Evolutionary conservation across 53 echinoderm and acorn worm genomes (phyloP).

Genomic region (Luidia sarsii): DNA sequence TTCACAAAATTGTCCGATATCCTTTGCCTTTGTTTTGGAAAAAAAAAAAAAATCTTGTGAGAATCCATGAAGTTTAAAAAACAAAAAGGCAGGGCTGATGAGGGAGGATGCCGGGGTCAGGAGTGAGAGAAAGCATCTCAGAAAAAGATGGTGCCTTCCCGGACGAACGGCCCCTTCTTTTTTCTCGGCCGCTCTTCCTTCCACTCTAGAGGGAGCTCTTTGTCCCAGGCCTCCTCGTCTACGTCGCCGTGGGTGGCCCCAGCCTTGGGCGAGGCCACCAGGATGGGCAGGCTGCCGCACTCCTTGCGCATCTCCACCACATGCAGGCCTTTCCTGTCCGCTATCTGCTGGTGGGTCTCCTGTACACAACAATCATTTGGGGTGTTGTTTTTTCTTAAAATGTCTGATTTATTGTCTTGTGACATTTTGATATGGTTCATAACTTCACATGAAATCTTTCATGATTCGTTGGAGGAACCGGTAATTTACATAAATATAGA

Average conservation of each 20-base stretch:
- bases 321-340: constrained; percentile 88
- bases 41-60: no score
- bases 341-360: constrained; percentile 96
- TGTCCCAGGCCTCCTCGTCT: constrained; percentile 84
- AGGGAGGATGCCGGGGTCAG: no score
- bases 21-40: no score
- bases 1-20: no score
- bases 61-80: no score
- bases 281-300: constrained; percentile 76
- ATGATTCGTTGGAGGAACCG: no score
- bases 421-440: not conserved
- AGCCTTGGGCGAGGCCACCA: constrained; percentile 82
- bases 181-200: constrained; percentile 76
- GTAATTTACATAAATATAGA: no score
- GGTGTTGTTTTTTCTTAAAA: not conserved
- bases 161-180: constrained; percentile 18
- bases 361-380: constrained; percentile 40
- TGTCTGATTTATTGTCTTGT: not conserved
- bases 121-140: no score
- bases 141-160: constrained; percentile 69
- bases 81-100: no score
- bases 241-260: constrained; percentile 55
- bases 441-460: no score
- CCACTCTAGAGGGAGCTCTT: constrained; percentile 92
- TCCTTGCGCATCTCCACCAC: constrained; percentile 89